phyloP scores from a whole-genome alignment of 2,113 vertebrate genomes.

The Archocentrus centrarchus region DNA sequence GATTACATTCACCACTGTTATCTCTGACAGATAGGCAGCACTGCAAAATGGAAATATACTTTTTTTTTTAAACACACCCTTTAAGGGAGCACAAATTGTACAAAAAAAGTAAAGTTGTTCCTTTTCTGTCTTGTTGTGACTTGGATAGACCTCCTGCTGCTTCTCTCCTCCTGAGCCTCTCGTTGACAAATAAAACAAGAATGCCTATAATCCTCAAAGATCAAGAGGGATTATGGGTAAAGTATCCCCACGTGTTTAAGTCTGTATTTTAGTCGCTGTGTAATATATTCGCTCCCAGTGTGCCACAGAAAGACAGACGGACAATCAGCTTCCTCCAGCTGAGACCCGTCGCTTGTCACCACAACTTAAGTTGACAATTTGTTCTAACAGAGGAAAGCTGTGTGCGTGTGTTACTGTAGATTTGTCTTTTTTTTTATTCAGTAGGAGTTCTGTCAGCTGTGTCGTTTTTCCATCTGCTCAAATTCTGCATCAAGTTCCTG shows the following conservation, averaged over 20 bases:
- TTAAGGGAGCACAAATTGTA: neutral
- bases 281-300: conserved; percentile 17
- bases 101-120: neutral
- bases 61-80: neutral
- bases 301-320: conserved; percentile 7
- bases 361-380: conserved; percentile 31
- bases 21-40: neutral
- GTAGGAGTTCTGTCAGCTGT: neutral
- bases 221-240: conserved; percentile 41
- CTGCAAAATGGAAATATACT: neutral
- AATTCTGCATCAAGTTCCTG: neutral
- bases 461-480: conserved; percentile 33
- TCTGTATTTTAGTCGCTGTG: conserved; percentile 6
- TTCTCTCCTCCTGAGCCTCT: neutral
- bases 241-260: conserved; percentile 21
- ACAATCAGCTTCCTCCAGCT: conserved; percentile 39
- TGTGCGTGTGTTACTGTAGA: neutral
- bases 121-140: neutral
- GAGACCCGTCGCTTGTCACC: conserved; percentile 22
- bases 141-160: conserved; percentile 3
- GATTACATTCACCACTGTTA: neutral
- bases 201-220: conserved; percentile 33
- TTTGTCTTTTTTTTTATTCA: conserved; percentile 3
- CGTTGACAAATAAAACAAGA: conserved; percentile 21
- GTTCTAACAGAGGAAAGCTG: conserved; percentile 17